Conservation (phyloP, 1,140 invertebrate genomes). For the Apis mellifera region DNA sequence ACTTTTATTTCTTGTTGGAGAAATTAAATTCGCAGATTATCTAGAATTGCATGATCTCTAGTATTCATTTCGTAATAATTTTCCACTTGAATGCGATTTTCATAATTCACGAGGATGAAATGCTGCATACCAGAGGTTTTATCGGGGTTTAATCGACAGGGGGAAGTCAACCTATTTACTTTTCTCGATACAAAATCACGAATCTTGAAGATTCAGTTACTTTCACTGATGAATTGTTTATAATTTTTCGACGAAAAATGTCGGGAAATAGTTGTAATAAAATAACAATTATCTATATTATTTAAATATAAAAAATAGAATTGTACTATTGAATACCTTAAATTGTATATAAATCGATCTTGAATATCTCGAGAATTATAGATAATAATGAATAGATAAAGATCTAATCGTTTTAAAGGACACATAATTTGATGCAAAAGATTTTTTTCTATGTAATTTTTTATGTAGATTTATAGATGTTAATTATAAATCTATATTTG, state of each 20-base stretch:
- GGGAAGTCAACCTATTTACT: constrained; percentile 21
- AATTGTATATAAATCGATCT: not conserved
- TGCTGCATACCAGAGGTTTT: constrained; percentile 6
- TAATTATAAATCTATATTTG: no score
- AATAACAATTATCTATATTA: not conserved
- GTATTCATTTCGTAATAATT: constrained; percentile 29
- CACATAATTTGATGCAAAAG: no score
- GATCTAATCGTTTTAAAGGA: no score
- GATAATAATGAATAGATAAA: no score
- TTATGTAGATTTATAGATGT: no score
- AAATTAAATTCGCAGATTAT: constrained; percentile 7
- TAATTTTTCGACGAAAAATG: not conserved
- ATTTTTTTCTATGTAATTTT: no score
- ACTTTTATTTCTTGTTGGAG: constrained; percentile 1
- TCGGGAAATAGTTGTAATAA: not conserved
- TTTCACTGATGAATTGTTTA: not conserved
- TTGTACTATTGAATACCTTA: no score
- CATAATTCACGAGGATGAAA: constrained; percentile 21
- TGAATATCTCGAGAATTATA: no score
- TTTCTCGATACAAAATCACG: not conserved
- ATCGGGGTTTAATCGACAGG: constrained; percentile 16
- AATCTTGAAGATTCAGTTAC: not conserved
- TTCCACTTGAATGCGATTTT: constrained; percentile 28
- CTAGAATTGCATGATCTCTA: constrained; percentile 9
- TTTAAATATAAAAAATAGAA: not conserved